phyloP scores from a whole-genome alignment of 2,113 vertebrate species.

The Albula goreensis region DNA sequence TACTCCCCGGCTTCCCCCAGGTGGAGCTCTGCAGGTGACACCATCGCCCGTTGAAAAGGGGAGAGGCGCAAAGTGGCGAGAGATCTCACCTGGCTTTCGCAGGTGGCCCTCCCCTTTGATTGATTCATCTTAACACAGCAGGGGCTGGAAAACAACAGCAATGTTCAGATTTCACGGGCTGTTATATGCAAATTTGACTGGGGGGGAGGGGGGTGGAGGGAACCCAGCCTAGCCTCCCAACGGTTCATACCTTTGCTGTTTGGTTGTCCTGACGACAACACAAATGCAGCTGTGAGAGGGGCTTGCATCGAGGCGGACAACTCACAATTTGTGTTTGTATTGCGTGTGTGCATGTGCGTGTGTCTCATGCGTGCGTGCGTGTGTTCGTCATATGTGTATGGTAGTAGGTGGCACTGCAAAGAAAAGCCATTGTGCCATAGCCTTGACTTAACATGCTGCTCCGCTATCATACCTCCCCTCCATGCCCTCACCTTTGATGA shows the following conservation, averaged over 20 bases:
- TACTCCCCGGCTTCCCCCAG: not conserved
- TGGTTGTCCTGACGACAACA: not conserved
- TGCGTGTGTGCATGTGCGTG: too few species aligned
- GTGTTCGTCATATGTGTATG: not conserved
- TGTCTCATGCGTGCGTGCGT: too few species aligned
- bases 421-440: conserved; percentile 24
- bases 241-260: not conserved
- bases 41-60: not conserved
- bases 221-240: not conserved
- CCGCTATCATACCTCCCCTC: conserved; percentile 8
- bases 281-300: too few species aligned
- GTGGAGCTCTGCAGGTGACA: not conserved
- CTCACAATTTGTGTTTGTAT: too few species aligned
- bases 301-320: too few species aligned
- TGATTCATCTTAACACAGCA: not conserved
- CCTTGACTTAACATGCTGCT: conserved; percentile 21
- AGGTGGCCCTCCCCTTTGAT: too few species aligned
- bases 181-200: not conserved
- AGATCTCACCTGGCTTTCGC: not conserved
- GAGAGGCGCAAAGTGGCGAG: not conserved
- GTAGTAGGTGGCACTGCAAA: not conserved
- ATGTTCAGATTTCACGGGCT: not conserved
- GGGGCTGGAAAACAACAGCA: not conserved
- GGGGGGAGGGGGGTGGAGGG: too few species aligned
- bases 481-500: not conserved